Conservation (phyloP, 2,797 vertebrate genomes). For the Mus caroli region DNA sequence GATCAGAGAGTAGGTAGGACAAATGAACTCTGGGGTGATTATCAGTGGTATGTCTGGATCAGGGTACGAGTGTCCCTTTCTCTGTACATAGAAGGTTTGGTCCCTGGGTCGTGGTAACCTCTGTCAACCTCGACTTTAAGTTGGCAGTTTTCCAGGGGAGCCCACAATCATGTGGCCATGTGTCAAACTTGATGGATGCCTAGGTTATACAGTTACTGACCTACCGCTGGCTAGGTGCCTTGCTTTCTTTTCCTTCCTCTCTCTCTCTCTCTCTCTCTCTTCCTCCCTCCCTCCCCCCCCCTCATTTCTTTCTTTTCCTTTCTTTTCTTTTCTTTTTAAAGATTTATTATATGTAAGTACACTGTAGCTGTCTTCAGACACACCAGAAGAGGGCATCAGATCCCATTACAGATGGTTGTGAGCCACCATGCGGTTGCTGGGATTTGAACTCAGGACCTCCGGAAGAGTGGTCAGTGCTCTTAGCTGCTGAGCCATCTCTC, state of each 20-base stretch:
- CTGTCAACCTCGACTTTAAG: not conserved
- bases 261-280: too few relatives aligned
- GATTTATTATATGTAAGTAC: too few relatives aligned
- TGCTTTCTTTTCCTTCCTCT: not conserved
- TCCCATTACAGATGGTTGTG: too few relatives aligned
- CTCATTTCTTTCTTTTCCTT: too few relatives aligned
- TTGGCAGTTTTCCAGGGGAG: not conserved
- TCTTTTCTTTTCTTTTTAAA: too few relatives aligned
- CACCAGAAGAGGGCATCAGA: too few relatives aligned
- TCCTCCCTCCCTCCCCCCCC: too few relatives aligned
- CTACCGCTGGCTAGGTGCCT: not conserved
- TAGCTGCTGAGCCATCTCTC: too few relatives aligned
- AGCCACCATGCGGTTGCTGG: too few relatives aligned
- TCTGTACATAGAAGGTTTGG: not conserved
- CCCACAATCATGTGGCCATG: not conserved
- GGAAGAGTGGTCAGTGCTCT: too few relatives aligned
- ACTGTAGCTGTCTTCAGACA: too few relatives aligned
- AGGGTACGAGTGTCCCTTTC: accelerated
- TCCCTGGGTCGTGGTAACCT: not conserved
- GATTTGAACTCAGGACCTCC: too few relatives aligned
- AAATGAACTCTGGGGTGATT: not conserved
- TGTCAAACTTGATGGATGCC: not conserved
- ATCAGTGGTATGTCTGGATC: not conserved
- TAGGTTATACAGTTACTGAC: not conserved
- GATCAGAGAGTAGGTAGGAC: not conserved